Evolutionary conservation across 2,113 vertebrate species (phyloP), one percentile per base, ranked within the genome.

Genomic region (Stomatorhinus ivindoensis): DNA sequence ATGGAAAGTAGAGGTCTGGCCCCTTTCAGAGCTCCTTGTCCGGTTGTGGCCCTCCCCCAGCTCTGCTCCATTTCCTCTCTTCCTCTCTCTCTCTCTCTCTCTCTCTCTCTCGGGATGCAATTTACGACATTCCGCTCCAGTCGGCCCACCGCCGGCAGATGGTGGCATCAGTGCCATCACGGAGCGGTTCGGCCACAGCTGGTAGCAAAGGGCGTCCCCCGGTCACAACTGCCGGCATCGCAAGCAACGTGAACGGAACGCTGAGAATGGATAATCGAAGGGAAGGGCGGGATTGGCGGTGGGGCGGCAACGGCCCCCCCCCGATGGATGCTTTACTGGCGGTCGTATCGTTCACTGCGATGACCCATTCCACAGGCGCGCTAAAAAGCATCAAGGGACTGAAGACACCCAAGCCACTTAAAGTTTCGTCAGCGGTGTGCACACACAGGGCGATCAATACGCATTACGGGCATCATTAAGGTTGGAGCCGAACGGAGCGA

Each of bases 381-480:
- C 93, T 94, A 95, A 93, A 95, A 95, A 95, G 94, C 94, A 91
- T 84, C 91, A 92, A 92, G 94, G 94, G 95, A 95, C 92, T 89
- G 92, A 2, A 76, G 19, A 76, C 93, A 92, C 92, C 92, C 91
- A 93, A 93, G 95, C 94, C 95, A 94, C 94, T 93, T 96, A 93
- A 95, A 95, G 95, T 96, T 95, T 94, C 94, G 94, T 93, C 94
- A 92, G 94, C 91, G 92, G 93, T 89, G 90, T 85, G 65, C 93
- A 87, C 91, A 93, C 92, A 46, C 3, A 44, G 31, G 53, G 85
- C 47, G 91, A 95, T 96, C 95, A 92, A 96, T 96, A 95, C 90
- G 90, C 94, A 96, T 96, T 96, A 96, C 93, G 90, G 90, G 42
- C 88, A 89, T 92, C 85, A 55, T 87, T 87, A 93, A 93, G 93